Evolutionary conservation across 2,888 invertebrate genomes (phyloP).

Genomic region (Lomographa bimaculata): DNA sequence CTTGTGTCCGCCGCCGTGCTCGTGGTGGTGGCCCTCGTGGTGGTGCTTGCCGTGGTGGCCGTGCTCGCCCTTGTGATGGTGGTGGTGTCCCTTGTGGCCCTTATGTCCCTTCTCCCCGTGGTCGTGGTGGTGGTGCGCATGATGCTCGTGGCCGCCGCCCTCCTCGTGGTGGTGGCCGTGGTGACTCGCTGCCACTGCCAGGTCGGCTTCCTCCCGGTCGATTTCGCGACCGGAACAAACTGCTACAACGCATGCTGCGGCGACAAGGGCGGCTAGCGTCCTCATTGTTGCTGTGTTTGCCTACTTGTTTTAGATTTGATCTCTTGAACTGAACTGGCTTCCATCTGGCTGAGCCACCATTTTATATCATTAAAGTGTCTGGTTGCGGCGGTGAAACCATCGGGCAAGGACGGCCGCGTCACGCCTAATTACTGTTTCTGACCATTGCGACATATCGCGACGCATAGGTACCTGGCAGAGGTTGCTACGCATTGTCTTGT

Average conservation of each 20-base stretch:
- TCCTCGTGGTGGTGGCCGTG: conserved; percentile 83
- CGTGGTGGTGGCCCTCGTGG: conserved; percentile 89
- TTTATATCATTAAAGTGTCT: conserved; percentile 73
- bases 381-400: conserved; percentile 77
- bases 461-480: conserved; percentile 22
- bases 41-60: conserved; percentile 91
- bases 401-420: conserved; percentile 76
- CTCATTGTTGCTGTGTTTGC: conserved; percentile 54
- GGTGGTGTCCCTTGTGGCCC: conserved; percentile 89
- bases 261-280: conserved; percentile 72
- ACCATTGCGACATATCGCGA: conserved; percentile 50
- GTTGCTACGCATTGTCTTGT: conserved; percentile 20
- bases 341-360: conserved; percentile 60
- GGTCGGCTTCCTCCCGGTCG: conserved; percentile 61
- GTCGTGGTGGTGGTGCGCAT: conserved; percentile 86
- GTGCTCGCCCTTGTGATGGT: conserved; percentile 91
- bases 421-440: conserved; percentile 63
- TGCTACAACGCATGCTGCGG: conserved; percentile 63
- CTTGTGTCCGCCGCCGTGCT: conserved; percentile 91
- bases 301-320: conserved; percentile 63
- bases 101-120: conserved; percentile 91
- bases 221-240: conserved; percentile 66
- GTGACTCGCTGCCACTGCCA: conserved; percentile 78
- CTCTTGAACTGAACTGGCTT: conserved; percentile 68
- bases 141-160: conserved; percentile 87